These are phyloP conservation scores for Meiosimyza platycephala DNA, from an alignment of 2,888 invertebrate species.

Conservation along the genomic window DNA sequence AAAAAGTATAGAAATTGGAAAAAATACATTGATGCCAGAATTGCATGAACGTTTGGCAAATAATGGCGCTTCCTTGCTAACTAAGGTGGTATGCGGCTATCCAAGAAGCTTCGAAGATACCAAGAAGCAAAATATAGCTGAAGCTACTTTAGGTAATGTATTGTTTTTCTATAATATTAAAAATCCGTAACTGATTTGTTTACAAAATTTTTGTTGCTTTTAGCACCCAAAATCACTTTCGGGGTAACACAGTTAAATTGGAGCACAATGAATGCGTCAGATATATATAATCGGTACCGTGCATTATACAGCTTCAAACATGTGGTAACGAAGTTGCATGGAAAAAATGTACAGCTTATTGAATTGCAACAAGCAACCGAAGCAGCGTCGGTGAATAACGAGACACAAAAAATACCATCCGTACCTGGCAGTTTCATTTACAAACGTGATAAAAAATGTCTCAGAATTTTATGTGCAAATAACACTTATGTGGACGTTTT, in stretches of 20 bases:
- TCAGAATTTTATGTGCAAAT: constrained; percentile 77
- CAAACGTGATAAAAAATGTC: constrained; percentile 70
- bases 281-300: constrained; percentile 79
- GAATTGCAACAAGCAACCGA: constrained; percentile 64
- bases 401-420: neutral
- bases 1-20: constrained; percentile 69
- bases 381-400: constrained; percentile 9
- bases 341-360: constrained; percentile 73
- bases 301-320: constrained; percentile 76
- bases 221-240: constrained; percentile 80
- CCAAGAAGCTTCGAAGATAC: constrained; percentile 72
- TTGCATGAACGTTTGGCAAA: constrained; percentile 74
- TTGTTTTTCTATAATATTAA: neutral
- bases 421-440: constrained; percentile 73
- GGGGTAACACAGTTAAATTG: constrained; percentile 75
- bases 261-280: constrained; percentile 72
- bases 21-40: constrained; percentile 74
- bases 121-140: constrained; percentile 72
- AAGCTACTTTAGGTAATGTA: constrained; percentile 77
- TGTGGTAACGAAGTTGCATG: constrained; percentile 73
- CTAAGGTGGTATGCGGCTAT: constrained; percentile 73
- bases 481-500: constrained; percentile 74
- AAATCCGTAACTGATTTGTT: neutral
- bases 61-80: constrained; percentile 76
- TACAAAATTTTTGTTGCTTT: constrained; percentile 53